Evolutionary conservation across 2,113 vertebrate genomes (phyloP), one percentile per base, ranked within the genome.

Genomic region (Crotalus helleri): DNA sequence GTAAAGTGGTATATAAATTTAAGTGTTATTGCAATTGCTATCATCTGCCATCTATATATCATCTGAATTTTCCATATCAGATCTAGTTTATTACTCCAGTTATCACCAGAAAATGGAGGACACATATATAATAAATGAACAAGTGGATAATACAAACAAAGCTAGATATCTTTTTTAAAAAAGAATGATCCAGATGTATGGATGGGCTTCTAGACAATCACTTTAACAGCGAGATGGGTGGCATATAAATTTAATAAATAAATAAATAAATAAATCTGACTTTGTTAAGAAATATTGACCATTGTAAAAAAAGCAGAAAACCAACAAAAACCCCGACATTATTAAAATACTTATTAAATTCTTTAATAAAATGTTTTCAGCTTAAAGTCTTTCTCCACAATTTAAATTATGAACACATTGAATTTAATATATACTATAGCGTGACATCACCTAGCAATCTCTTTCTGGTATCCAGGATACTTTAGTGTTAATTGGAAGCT

Each of bases 401-500:
- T 87, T 13, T 87, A 51, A 46, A 51, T 10, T 87, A 51, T 51
- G 23, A 12, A 51, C 49, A 49, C 15, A 17, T 26, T 46, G 24
- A 15, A 51, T 15, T 87, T 87, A 87, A 29, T 26, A 51, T 87
- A 26, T 51, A 29, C 1, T 51, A 24, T 87, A 87, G 44, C 49
- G 46, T 51, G 23, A 26, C 51, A 51, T 51, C 46, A 87, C 24
- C 46, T 49, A 51, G 46, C 24, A 87, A 87, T 51, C 46, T 51
- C 23, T 87, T 87, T 87, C 46, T 26, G 44, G 44, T 87, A 87
- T 87, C 49, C 46, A 26, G 24, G 23, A 51, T 51, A 24, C 5
- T 87, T 87, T 26, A 87, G 49, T 87, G 85, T 87, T 87, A 87
- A 87, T 87, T 87, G 49, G 49, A 87, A 87, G 24, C 85, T 86